Evolutionary conservation across 2,113 vertebrate genomes (phyloP), one percentile per base, ranked within the genome.

Genomic region (Cottus gobio): DNA sequence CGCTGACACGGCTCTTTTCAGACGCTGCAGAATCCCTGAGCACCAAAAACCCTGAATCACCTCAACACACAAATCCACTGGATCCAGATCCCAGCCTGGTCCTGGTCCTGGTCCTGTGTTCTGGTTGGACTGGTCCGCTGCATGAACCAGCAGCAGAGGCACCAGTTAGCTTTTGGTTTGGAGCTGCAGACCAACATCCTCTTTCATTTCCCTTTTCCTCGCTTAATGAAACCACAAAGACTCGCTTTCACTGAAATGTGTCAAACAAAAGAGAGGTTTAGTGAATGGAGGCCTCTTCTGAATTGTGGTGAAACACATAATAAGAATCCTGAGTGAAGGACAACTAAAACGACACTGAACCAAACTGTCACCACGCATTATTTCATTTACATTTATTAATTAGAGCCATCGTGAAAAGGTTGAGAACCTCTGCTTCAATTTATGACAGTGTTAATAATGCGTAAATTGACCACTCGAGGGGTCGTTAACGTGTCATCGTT

Each of bases 11-110:
- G 37, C 44, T 65, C 42, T 36, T 64, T 15, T 69, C 34, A 31
- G 65, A 28, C 0, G 50, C 77, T 37, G 39, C 60, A 71, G 67
- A 83, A 50, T 39, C 75, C 56, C 56, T 30, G 30, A 68, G n/a
- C 36, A 37, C 28, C 31, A 74, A 61, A 76, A 36, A 37, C 60
- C 67, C 31, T n/a, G 52, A 66, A 56, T 75, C 34, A 24, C 71
- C 62, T 50, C 9, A 39, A 63, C 5, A 54, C 64, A 34, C 36
- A 71, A 42, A 73, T 73, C 57, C 24, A 67, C 44, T 60, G 31
- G 37, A 42, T 20, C 44, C 64, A 63, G 1, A 46, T 6, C 34
- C 28, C 44, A 31, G 18, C 2, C 22, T 3, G 7, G 20, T 42
- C 68, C 11, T 20, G 22, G n/a, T n/a, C n/a, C n/a, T n/a, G n/a